A percentile compares a stretch with the other conserved stretches of the same genome.
These are phyloP conservation scores for Catamblyrhynchus diadema DNA, from an alignment of 2,797 vertebrate genomes.

Conservation along the genomic window DNA sequence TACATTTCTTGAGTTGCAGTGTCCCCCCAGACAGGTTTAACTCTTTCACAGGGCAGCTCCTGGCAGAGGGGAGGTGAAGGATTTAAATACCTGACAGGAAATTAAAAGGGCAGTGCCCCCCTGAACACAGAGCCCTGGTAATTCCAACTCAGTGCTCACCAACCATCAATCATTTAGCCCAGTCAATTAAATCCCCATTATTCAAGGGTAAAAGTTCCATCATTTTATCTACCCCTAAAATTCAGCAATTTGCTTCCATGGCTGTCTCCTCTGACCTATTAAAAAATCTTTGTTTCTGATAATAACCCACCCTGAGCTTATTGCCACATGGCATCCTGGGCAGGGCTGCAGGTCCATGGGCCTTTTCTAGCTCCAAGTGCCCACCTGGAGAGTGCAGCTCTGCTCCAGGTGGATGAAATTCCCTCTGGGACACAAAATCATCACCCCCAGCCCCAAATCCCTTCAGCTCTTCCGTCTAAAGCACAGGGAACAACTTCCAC, in stretches of 20 bases:
- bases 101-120: slow-evolving; percentile 55
- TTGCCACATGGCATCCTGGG: rapidly evolving
- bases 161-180: slow-evolving; percentile 46
- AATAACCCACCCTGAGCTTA: neutral
- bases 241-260: neutral
- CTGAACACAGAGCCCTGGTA: neutral
- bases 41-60: slow-evolving; percentile 57
- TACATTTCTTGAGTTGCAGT: slow-evolving; percentile 61
- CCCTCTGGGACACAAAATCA: neutral
- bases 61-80: neutral
- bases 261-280: neutral
- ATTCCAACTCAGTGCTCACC: slow-evolving; percentile 32
- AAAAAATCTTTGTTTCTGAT: neutral
- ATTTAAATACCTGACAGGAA: slow-evolving; percentile 42
- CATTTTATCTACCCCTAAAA: neutral
- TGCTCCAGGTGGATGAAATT: neutral
- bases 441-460: neutral
- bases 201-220: slow-evolving; percentile 5
- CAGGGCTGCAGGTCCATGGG: neutral
- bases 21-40: slow-evolving; percentile 69
- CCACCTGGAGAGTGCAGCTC: neutral
- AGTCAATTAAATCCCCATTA: slow-evolving; percentile 38
- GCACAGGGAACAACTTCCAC: rapidly evolving
- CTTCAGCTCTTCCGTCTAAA: neutral
- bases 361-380: neutral